Base-by-base conservation (phyloP, 2,888 invertebrate species). In the Nasonovia ribisnigri region DNA sequence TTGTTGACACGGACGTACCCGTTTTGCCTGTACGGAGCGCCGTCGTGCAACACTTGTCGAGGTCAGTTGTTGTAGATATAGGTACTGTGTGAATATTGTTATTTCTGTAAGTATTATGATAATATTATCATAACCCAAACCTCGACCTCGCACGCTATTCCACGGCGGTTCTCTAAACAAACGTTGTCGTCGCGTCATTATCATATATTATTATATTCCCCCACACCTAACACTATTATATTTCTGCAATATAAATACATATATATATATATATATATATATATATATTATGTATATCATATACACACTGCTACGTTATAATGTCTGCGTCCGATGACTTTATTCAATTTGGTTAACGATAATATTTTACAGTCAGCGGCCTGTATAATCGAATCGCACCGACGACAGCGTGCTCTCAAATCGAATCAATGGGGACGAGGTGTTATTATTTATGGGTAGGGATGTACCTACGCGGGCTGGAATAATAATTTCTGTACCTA, bases 11-110 rank as follows among this genome's bases (percentile, higher is more conserved):
- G 29, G 36, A 48, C 29, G 88, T 36, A 36, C 48, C 48, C 51
- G 43, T 88, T 92, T 88, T 92, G 92, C 92, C 88, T 92, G 77
- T 4, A 10, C 54, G 43, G 26, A 29, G 36, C 77, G 92, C 92
- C 92, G 88, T 88, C 54, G 54, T 54, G 20, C 54, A 54, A 6
- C 26, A 26, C 42, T 77, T 77, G 13, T 24, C n/a, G 10, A 54
- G 43, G 86, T n/a, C 46, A 46, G 26, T 51, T 20, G 51, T 43
- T 16, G n/a, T 67, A 16, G 57, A 8, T 8, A 5, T 24, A 6
- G 11, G 11, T 77, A 36, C 77, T 36, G 36, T 36, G 6, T 77
- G 77, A 8, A 77, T 57, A 57, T 57, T 77, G n/a, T 60, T 77
- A 77, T 77, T 36, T 36, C 36, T 20, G 36, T 24, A 77, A 77